These are phyloP conservation scores for Siderastrea siderea DNA, from an alignment of 92 coral and sea anemone genomes.

Conservation along the genomic window DNA sequence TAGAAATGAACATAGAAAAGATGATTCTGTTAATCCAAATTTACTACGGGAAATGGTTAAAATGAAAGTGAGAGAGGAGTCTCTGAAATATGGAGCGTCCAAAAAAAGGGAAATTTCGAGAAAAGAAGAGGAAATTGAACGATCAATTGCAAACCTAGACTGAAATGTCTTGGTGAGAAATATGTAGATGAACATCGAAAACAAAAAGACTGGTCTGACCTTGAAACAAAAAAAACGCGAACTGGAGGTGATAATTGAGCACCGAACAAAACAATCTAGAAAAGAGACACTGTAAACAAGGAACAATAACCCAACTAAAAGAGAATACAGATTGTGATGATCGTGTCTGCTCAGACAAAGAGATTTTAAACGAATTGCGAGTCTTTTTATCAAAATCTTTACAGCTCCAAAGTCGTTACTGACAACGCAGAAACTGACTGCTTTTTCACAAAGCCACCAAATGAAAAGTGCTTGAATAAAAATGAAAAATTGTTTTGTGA, in stretches of 20 bases:
- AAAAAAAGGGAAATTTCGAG: neutral
- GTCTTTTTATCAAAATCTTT: constrained; percentile 4
- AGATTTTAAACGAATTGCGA: too few species aligned
- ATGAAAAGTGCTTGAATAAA: constrained; percentile 5
- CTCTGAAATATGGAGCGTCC: neutral
- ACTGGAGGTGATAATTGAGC: too few species aligned
- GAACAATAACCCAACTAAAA: too few species aligned
- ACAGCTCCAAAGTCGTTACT: neutral
- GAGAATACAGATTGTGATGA: too few species aligned
- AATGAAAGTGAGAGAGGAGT: constrained; percentile 2
- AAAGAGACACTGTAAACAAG: neutral
- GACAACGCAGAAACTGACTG: neutral
- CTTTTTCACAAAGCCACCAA: constrained; percentile 1
- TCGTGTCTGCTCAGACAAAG: too few species aligned
- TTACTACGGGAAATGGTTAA: constrained; percentile 26
- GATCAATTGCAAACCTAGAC: too few species aligned
- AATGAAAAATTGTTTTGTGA: constrained; percentile 4
- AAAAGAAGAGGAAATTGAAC: constrained; percentile 9
- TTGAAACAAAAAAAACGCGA: neutral
- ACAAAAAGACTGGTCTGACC: constrained; percentile 3
- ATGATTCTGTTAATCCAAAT: neutral
- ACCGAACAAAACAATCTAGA: too few species aligned
- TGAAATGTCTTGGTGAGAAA: neutral
- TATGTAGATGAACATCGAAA: neutral
- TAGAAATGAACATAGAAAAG: constrained; percentile 9